Conservation (phyloP, 2,797 vertebrate genomes). For the Alosa sapidissima region DNA sequence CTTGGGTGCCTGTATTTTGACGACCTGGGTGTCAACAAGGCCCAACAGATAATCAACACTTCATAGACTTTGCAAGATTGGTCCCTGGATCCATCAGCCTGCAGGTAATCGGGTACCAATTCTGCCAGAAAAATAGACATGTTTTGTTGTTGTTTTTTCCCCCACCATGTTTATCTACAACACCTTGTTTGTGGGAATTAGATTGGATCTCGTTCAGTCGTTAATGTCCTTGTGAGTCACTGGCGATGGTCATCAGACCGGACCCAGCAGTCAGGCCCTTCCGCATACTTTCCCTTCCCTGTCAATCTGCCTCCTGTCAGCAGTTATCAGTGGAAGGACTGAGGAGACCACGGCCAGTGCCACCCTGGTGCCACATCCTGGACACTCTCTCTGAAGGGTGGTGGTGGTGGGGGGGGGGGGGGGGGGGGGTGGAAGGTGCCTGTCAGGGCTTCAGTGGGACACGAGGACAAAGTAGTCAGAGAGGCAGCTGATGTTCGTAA, state of each 20-base stretch:
- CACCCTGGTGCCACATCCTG: conserved; percentile 4
- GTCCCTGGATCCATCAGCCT: not conserved
- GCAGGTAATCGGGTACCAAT: not conserved
- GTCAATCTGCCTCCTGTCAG: conserved; percentile 17
- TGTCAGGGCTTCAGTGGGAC: not conserved
- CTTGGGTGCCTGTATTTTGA: not conserved
- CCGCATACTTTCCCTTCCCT: not conserved
- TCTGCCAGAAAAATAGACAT: not conserved
- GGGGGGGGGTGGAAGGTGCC: not conserved
- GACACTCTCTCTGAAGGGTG: not conserved
- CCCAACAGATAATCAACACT: not conserved
- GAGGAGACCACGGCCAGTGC: not conserved
- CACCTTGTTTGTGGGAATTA: not conserved
- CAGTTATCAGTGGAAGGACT: conserved; percentile 23
- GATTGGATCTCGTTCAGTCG: not conserved
- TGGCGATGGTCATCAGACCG: not conserved
- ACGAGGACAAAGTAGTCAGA: not conserved
- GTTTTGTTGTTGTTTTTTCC: not conserved
- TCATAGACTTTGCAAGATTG: not conserved
- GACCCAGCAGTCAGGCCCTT: not conserved
- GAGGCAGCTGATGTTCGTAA: not conserved
- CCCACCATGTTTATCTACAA: not conserved
- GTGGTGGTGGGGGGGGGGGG: not conserved
- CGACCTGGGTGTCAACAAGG: not conserved
- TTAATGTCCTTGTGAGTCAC: not conserved